Percentiles rank a stretch among this genome's conserved stretches.
Evolutionary conservation across 1,140 invertebrate genomes (phyloP).

Genomic region (Drosophila pseudoobscura): DNA sequence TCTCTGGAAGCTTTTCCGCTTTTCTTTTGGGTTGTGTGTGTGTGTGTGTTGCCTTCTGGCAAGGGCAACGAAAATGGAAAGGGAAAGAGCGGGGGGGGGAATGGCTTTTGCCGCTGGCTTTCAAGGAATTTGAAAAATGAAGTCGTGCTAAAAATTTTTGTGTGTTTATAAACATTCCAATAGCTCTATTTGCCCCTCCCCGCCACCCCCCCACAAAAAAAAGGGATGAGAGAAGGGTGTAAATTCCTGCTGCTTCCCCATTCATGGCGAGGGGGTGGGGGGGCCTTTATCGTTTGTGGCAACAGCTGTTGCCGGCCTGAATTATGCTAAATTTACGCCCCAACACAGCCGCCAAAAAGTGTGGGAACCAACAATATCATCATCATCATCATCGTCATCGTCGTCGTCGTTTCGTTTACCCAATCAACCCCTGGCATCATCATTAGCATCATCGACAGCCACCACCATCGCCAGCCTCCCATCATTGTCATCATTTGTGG

Average conservation of each 20-base stretch:
- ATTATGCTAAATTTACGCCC: conserved; percentile 79
- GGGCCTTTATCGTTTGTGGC: conserved; percentile 75
- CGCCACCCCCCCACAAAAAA: not conserved
- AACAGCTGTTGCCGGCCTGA: conserved; percentile 80
- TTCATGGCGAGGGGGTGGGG: conserved; percentile 57
- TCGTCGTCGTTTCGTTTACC: not conserved
- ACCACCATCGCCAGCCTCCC: not conserved
- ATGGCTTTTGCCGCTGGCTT: conserved; percentile 36
- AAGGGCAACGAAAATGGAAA: too few species aligned
- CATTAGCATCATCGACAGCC: conserved; percentile 31
- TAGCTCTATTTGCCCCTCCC: conserved; percentile 57
- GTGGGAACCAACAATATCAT: conserved; percentile 50
- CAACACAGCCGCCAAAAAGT: conserved; percentile 48
- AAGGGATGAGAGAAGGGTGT: conserved; percentile 28
- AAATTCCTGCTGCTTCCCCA: conserved; percentile 54
- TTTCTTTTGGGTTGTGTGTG: not conserved
- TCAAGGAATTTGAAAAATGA: conserved; percentile 75
- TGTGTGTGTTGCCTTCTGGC: too few species aligned
- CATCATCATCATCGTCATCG: conserved; percentile 8
- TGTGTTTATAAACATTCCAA: conserved; percentile 78
- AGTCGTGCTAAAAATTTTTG: conserved; percentile 71
- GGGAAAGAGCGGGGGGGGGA: not conserved
- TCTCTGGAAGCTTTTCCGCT: not conserved
- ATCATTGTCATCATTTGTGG: conserved; percentile 53
- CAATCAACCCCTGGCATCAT: conserved; percentile 20